Evolutionary conservation across 1,140 invertebrate genomes (phyloP).

Genomic region (Lepidurus packardi): DNA sequence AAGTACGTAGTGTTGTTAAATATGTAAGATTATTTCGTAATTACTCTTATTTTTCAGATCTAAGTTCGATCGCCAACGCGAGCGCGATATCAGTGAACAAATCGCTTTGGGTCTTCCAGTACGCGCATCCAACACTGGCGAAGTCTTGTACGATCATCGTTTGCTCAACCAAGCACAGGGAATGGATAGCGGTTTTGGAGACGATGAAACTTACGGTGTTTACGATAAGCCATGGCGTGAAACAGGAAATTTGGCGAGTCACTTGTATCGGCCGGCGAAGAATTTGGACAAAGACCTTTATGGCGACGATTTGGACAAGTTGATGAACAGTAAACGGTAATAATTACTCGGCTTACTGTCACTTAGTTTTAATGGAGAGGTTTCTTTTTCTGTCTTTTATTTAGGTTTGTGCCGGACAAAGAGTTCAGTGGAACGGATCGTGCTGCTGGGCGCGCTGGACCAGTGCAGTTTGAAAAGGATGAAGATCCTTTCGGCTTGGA

Average conservation of each 20-base stretch:
- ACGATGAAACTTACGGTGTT: constrained; percentile 96
- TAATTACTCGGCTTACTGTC: constrained; percentile 5
- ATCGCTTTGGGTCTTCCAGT: constrained; percentile 94
- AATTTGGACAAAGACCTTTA: constrained; percentile 86
- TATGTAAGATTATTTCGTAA: constrained; percentile 19
- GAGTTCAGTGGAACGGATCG: constrained; percentile 87
- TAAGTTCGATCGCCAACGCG: constrained; percentile 74
- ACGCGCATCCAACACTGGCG: constrained; percentile 63
- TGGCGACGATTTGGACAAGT: constrained; percentile 73
- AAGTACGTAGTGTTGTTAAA: constrained; percentile 46
- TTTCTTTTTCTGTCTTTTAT: constrained; percentile 38
- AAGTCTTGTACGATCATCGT: constrained; percentile 90
- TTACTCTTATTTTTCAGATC: constrained; percentile 34
- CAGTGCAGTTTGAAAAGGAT: constrained; percentile 92
- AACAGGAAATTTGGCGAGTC: constrained; percentile 70
- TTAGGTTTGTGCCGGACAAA: constrained; percentile 90
- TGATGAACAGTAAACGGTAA: constrained; percentile 80
- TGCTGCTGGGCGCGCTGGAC: constrained; percentile 66
- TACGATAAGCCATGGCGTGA: constrained; percentile 94
- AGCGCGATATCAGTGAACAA: constrained; percentile 97
- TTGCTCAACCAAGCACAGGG: constrained; percentile 94
- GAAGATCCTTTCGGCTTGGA: constrained; percentile 96
- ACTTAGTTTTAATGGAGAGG: background rate
- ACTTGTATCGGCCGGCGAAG: constrained; percentile 86
- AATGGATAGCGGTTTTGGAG: constrained; percentile 92